phyloP scores from a whole-genome alignment of 2,113 vertebrate genomes.

The Sula dactylatra region DNA sequence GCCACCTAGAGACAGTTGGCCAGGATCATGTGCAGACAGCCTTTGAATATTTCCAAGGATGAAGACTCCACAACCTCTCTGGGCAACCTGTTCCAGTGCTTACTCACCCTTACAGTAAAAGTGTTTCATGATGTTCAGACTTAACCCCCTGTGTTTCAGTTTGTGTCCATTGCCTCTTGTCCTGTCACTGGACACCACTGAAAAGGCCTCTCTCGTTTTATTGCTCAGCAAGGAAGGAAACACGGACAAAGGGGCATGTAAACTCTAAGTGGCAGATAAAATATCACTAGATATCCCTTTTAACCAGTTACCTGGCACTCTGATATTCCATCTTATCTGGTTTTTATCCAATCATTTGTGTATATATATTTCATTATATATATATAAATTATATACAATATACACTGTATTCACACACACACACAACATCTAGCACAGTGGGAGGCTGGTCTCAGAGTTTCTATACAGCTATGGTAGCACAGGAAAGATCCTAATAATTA shows the following conservation, averaged over 20 bases:
- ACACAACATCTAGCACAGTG: not conserved
- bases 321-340: not conserved
- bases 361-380: not conserved
- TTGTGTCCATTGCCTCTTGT: not conserved
- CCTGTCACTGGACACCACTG: not conserved
- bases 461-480: not conserved
- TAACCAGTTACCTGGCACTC: not conserved
- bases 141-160: not conserved
- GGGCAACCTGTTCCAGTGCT: not conserved
- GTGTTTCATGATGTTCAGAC: not conserved
- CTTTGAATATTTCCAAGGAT: not conserved
- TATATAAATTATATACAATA: not conserved
- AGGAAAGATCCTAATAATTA: not conserved
- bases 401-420: not conserved
- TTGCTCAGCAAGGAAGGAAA: not conserved
- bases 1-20: not conserved
- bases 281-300: not conserved
- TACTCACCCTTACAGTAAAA: not conserved
- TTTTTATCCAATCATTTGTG: not conserved
- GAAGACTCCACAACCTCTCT: not conserved
- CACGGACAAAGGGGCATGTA: not conserved
- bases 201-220: not conserved
- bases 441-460: not conserved
- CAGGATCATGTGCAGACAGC: not conserved
- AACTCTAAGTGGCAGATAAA: not conserved